Base-by-base conservation (phyloP, 2,797 vertebrate species). In the Babyrousa celebensis region DNA sequence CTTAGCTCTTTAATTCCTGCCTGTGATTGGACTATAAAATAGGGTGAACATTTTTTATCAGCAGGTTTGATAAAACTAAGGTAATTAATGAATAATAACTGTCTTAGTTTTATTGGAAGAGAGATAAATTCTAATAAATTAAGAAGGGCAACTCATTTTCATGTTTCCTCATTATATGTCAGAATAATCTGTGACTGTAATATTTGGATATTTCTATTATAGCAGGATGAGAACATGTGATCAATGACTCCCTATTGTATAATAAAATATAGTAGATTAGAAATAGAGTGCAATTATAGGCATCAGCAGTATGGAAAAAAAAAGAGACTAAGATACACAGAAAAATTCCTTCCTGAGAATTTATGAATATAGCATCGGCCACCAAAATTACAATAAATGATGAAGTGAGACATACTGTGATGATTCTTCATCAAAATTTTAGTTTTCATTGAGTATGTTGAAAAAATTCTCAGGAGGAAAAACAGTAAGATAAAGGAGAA, bases 181-280 rank as follows among this genome's bases (percentile, higher is more conserved):
- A 70, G 36, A 40, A 16, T 60, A 85, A 72, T 84, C 20, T 32
- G 25, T 90, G 85, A 68, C 25, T 87, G 17, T 20, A 82, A 93
- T 89, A 89, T 92, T 96, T 96, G 93, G 67, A 23, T 93, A 91
- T 91, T 96, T 96, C 63, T 85, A n/a, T 90, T 77, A 32, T 20
- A 82, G 21, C 36, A 79, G 36, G 40, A 83, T 63, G 17, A 91
- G 8, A 54, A 3, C 48, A 93, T 84, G 70, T 62, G 52, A 94
- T 82, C 74, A 78, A 43, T 78, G 48, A 85, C 58, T 84, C 17
- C 74, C 67, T 67, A 88, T 62, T 43, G 65, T 11, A 54, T 79
- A 89, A 79, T 67, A 75, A 91, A 95, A 88, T 56, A 85, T 0
- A 80, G 48, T 2, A 25, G 56, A 54, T 95, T 72, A 75, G 62